Base-by-base conservation (phyloP, 2,888 invertebrate genomes). In the Melikaiella ostensackeni region DNA sequence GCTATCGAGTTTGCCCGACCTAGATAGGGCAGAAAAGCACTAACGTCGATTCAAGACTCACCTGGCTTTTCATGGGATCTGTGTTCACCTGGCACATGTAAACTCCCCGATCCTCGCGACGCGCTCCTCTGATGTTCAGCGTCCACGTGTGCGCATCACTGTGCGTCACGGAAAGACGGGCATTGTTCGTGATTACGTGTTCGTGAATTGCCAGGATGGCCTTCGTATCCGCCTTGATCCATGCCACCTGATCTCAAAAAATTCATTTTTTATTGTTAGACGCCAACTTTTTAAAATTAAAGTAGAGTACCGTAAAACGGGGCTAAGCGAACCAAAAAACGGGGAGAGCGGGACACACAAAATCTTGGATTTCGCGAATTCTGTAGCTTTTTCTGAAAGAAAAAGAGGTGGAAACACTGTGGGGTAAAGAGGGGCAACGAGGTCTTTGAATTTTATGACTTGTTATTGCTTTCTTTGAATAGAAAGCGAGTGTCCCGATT, bases 1-100 rank as follows among this genome's bases (percentile, higher is more conserved):
- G 46, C 50, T 70, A 70, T 70, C 70, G 50, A 50, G 30, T 70
- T 70, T 70, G n/a, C 7, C 30, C 30, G 27, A 50, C 30, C 70
- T 30, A 70, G n/a, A 70, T 70, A 50, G 30, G 27, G 30, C n/a
- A 27, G n/a, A 50, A 70, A 70, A 70, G 30, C 16, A n/a, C 30
- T 50, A 70, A 70, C 50, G 50, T 70, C 50, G 30, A 70, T 70
- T 70, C 35, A 77, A 35, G 63, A 88, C 92, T 92, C 93, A 97
- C 97, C 95, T 97, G 97, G 95, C 97, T 97, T 93, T 97, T 97
- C 97, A 97, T 97, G 70, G 97, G 97, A 92, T 97, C 96, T 79
- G 97, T 98, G 92, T 98, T 98, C 89, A 98, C 97, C 94, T 98
- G 98, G 93, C 97, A 97, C 97, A 97, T 97, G 92, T 97, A 97